Conservation (phyloP, 2,888 invertebrate species). For the Acrobasis consociella region DNA sequence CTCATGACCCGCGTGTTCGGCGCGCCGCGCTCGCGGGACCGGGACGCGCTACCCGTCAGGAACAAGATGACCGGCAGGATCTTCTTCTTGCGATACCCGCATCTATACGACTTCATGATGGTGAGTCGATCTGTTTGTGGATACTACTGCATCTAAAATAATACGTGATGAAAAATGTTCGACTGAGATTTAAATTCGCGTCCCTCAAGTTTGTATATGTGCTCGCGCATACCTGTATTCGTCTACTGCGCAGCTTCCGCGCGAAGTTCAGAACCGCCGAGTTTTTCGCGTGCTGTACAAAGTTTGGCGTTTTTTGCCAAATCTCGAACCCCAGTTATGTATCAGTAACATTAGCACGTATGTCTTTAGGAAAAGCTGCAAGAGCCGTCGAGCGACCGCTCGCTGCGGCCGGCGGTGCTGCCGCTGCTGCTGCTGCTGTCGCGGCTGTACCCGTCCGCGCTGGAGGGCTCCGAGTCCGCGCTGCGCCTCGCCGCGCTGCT, state of each 20-base stretch:
- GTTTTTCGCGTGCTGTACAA: no score
- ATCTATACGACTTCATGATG: constrained; percentile 81
- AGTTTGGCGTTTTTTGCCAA: no score
- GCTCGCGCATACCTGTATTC: no score
- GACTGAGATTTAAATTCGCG: no score
- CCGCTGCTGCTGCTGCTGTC: constrained; percentile 90
- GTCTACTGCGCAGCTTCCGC: no score
- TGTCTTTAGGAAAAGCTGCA: constrained; percentile 59
- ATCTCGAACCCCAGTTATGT: no score
- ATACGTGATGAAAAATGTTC: no score
- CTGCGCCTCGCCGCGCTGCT: constrained; percentile 85
- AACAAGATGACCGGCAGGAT: constrained; percentile 89
- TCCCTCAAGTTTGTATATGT: no score
- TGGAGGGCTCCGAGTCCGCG: constrained; percentile 85
- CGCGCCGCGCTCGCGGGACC: constrained; percentile 85
- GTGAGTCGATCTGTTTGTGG: constrained; percentile 43
- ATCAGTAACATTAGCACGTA: not conserved
- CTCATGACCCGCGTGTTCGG: constrained; percentile 94
- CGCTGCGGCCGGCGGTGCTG: constrained; percentile 86
- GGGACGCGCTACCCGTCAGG: constrained; percentile 65
- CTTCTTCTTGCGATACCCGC: constrained; percentile 88
- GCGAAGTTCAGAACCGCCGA: no score
- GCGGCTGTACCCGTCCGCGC: constrained; percentile 88
- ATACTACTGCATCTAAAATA: no score
- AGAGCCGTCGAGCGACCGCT: constrained; percentile 37